phyloP scores from a whole-genome alignment of 2,797 vertebrate genomes.

The Mormyrops boulengeri region DNA sequence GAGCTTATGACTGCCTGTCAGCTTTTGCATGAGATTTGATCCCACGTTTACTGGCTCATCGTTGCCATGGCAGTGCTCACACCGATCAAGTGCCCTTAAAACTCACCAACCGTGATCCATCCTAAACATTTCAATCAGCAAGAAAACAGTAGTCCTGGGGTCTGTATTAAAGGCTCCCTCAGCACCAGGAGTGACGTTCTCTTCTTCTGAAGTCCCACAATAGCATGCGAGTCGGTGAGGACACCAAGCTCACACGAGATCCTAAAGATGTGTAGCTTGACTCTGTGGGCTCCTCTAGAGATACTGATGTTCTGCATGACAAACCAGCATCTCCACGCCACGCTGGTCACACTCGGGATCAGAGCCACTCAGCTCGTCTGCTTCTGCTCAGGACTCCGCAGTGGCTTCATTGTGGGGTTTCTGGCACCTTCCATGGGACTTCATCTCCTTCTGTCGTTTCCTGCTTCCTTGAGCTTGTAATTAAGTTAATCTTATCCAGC shows the following conservation, averaged over 20 bases:
- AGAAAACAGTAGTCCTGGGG: neutral
- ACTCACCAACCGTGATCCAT: neutral
- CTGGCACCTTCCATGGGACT: neutral
- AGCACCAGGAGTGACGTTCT: neutral
- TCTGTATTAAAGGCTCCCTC: neutral
- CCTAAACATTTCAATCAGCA: neutral
- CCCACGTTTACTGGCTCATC: neutral
- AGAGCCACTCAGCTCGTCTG: neutral
- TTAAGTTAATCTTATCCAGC: neutral
- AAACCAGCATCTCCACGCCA: neutral
- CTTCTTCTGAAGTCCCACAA: neutral
- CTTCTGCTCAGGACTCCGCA: neutral
- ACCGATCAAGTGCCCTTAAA: neutral
- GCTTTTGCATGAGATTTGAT: neutral
- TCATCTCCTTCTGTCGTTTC: neutral
- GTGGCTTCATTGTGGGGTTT: neutral
- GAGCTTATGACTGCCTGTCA: neutral
- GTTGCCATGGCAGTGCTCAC: neutral
- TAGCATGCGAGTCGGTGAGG: neutral
- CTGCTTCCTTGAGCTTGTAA: neutral
- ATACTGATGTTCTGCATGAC: neutral
- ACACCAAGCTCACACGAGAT: neutral
- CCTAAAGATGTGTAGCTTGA: neutral
- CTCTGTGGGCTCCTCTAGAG: neutral
- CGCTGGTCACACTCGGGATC: neutral